Conservation (phyloP, 2,797 vertebrate genomes). For the Gouania willdenowi region DNA sequence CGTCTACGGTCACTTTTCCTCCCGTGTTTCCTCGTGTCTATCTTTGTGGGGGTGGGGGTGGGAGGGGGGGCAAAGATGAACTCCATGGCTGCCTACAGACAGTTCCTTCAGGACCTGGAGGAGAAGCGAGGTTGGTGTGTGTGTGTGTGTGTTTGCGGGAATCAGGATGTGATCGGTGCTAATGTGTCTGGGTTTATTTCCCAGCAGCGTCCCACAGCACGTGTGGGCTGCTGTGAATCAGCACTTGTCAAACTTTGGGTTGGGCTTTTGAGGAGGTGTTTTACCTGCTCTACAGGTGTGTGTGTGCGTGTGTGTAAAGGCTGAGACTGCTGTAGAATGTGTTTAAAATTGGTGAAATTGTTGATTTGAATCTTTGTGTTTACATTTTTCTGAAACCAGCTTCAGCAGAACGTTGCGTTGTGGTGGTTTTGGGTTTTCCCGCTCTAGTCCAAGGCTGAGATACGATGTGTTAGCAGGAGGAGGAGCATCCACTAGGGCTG, state of each 20-base stretch:
- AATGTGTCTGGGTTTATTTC: not conserved
- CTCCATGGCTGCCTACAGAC: constrained; percentile 67
- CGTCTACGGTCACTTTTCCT: not conserved
- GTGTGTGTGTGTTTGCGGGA: not conserved
- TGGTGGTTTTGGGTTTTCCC: no score
- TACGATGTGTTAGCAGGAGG: no score
- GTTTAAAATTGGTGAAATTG: no score
- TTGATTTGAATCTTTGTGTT: no score
- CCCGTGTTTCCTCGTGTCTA: not conserved
- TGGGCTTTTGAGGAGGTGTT: constrained; percentile 15
- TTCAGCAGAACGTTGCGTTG: no score
- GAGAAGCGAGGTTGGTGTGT: constrained; percentile 76
- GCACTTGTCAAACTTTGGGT: constrained; percentile 6
- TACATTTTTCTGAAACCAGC: no score
- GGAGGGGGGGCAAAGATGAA: constrained; percentile 69
- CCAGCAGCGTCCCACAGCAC: constrained; percentile 20
- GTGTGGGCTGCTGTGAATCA: constrained; percentile 19
- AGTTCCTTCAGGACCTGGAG: constrained; percentile 75
- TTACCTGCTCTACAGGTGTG: constrained; percentile 22
- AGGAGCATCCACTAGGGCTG: no score
- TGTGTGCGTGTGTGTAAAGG: no score
- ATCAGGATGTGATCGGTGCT: not conserved
- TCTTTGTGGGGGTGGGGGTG: not conserved
- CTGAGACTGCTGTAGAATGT: no score
- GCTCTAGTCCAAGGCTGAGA: no score